These are phyloP conservation scores for Phasia obesa DNA, from an alignment of 2,888 invertebrate species.

Conservation along the genomic window DNA sequence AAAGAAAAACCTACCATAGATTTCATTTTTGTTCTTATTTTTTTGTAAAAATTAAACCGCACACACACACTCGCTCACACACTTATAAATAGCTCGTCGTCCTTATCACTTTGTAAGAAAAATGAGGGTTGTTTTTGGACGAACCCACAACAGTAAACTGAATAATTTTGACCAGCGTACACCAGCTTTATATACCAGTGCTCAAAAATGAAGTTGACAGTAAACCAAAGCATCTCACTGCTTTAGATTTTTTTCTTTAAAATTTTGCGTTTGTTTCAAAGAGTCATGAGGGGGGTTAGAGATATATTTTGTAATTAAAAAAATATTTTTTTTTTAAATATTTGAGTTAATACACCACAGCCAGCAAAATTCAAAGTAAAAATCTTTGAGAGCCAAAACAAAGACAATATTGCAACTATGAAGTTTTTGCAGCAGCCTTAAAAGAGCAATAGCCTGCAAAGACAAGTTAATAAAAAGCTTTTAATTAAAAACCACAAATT, in stretches of 20 bases:
- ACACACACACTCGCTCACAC: slow-evolving; percentile 67
- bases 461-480: slow-evolving; percentile 43
- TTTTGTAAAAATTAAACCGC: slow-evolving; percentile 50
- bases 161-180: slow-evolving; percentile 81
- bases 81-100: slow-evolving; percentile 46
- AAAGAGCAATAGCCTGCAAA: slow-evolving; percentile 55
- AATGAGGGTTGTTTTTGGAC: slow-evolving; percentile 79
- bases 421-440: slow-evolving; percentile 48
- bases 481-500: slow-evolving; percentile 6
- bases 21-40: slow-evolving; percentile 80
- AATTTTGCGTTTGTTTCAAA: slow-evolving; percentile 25
- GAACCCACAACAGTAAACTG: slow-evolving; percentile 82
- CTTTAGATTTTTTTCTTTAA: slow-evolving; percentile 47
- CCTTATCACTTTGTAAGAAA: slow-evolving; percentile 43
- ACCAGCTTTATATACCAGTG: slow-evolving; percentile 81
- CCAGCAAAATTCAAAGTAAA: slow-evolving; percentile 21
- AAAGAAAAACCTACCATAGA: slow-evolving; percentile 81
- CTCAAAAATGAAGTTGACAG: slow-evolving; percentile 65
- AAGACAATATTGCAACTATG: slow-evolving; percentile 19
- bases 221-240: slow-evolving; percentile 70
- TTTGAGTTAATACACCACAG: not conserved
- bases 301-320: slow-evolving; percentile 37
- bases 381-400: slow-evolving; percentile 52
- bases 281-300: slow-evolving; percentile 17
- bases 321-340: slow-evolving; percentile 48